These are phyloP conservation scores for Drepana falcataria DNA, from an alignment of 2,888 invertebrate genomes.

Conservation along the genomic window DNA sequence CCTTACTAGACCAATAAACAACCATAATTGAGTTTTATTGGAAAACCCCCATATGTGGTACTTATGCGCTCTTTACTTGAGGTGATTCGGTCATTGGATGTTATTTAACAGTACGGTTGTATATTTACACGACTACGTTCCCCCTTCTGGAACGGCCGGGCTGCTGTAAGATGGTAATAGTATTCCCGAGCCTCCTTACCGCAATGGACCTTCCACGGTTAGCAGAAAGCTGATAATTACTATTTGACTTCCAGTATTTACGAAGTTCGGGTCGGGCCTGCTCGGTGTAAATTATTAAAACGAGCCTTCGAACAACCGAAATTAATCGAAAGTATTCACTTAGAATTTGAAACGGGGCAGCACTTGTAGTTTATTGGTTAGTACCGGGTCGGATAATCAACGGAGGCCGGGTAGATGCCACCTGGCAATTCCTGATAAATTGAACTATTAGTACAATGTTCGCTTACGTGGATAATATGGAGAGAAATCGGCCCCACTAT, in stretches of 20 bases:
- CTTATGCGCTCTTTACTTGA: too few relatives aligned
- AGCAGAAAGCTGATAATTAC: constrained; percentile 29
- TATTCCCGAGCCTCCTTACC: constrained; percentile 14
- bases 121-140: constrained; percentile 45
- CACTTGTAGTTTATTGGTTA: constrained; percentile 39
- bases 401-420: constrained; percentile 5
- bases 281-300: constrained; percentile 58
- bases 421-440: constrained; percentile 12
- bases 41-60: too few relatives aligned
- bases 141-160: constrained; percentile 33
- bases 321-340: constrained; percentile 64
- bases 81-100: constrained; percentile 44
- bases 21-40: too few relatives aligned
- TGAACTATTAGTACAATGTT: constrained; percentile 7
- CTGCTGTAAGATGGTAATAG: constrained; percentile 25
- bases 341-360: constrained; percentile 46
- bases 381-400: constrained; percentile 9
- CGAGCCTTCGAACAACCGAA: constrained; percentile 55
- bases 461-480: too few relatives aligned
- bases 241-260: constrained; percentile 25
- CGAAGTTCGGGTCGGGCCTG: constrained; percentile 28
- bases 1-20: too few relatives aligned
- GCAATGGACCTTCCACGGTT: constrained; percentile 27
- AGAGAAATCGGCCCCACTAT: too few relatives aligned
- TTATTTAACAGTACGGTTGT: constrained; percentile 53